A percentile compares a stretch with the other conserved stretches of the same genome.
These are phyloP conservation scores for Pyrocoelia pectoralis DNA, from an alignment of 2,888 invertebrate genomes.

Conservation along the genomic window DNA sequence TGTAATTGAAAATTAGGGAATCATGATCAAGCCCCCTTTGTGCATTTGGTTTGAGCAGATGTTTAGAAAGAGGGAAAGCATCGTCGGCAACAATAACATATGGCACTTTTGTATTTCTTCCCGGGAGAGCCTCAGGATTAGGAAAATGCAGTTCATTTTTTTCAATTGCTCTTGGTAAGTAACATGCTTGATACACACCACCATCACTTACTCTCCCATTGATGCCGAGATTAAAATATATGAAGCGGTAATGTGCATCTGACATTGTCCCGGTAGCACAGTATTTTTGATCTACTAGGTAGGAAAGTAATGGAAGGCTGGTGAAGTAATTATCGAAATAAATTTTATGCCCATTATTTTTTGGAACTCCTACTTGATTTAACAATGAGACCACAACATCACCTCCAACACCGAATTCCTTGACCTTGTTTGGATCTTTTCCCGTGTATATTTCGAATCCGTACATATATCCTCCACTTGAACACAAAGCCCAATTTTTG, in stretches of 20 bases:
- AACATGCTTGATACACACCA: constrained; percentile 6
- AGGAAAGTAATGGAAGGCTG: no score
- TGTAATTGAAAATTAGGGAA: background rate
- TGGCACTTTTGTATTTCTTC: constrained; percentile 1
- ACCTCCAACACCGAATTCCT: no score
- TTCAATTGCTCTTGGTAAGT: background rate
- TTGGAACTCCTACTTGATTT: no score
- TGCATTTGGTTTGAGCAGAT: background rate
- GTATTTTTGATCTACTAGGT: no score
- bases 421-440: no score
- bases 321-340: no score
- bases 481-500: no score
- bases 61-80: constrained; percentile 4
- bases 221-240: background rate
- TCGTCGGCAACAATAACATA: constrained; percentile 1
- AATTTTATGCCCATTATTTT: background rate
- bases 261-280: no score
- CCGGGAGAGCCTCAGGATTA: constrained; percentile 2
- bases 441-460: no score
- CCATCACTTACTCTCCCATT: constrained; percentile 7
- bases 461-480: no score
- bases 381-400: no score
- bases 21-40: constrained; percentile 4
- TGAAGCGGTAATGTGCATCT: background rate
- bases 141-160: constrained; percentile 1